Conservation (phyloP, 2,113 vertebrate species). For the Megalops atlanticus region DNA sequence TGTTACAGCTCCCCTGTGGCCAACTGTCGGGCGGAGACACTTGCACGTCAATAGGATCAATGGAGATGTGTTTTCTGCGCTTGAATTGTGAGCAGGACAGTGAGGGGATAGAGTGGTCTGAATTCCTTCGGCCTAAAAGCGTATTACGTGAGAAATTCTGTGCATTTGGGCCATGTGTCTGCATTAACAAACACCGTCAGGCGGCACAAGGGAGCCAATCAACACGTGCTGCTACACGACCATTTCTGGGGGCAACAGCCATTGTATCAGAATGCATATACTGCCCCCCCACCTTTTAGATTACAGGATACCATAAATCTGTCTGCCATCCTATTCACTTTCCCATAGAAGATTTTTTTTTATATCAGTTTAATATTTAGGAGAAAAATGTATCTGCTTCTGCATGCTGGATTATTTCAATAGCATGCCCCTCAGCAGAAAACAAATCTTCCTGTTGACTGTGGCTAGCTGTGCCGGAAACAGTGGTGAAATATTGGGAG, state of each 20-base stretch:
- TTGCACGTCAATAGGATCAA: too few species aligned
- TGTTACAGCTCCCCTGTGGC: not conserved
- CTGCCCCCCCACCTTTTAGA: too few species aligned
- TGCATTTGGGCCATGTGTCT: too few species aligned
- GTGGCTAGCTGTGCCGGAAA: not conserved
- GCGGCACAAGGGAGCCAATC: not conserved
- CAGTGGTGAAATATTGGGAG: not conserved
- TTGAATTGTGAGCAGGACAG: too few species aligned
- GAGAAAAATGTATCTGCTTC: not conserved
- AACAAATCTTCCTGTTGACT: not conserved
- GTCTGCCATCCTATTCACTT: not conserved
- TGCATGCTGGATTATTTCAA: not conserved
- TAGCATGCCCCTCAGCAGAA: not conserved
- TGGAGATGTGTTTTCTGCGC: too few species aligned
- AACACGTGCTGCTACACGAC: not conserved
- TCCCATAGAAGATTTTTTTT: not conserved
- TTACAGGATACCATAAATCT: not conserved
- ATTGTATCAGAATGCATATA: not conserved
- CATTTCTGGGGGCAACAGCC: not conserved
- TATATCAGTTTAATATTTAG: not conserved
- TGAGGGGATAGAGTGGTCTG: too few species aligned
- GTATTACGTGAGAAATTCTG: not conserved
- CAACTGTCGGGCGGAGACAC: not conserved
- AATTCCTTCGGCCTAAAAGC: too few species aligned
- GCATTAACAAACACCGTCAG: not conserved